A percentile compares a stretch with the other conserved stretches of the same genome.
Evolutionary conservation across 2,797 vertebrate species (phyloP).

Genomic region (Rhinatrema bivittatum): DNA sequence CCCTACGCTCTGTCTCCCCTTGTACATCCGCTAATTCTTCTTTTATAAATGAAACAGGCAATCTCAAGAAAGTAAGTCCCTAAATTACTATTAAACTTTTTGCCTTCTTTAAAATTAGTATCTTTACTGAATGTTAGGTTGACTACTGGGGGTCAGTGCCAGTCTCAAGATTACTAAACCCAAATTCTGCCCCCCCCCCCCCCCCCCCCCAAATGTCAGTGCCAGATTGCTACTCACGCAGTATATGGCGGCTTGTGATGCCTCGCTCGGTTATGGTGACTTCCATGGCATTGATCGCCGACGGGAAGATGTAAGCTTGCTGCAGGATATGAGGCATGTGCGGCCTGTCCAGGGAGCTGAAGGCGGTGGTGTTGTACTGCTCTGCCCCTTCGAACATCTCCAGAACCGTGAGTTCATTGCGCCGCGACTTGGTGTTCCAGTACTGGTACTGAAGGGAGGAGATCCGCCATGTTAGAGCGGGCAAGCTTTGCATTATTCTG

Average conservation of each 20-base stretch:
- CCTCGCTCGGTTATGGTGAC: conserved; percentile 94
- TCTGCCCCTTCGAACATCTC: conserved; percentile 94
- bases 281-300: conserved; percentile 86
- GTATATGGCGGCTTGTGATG: conserved; percentile 94
- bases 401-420: conserved; percentile 87
- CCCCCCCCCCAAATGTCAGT: too few species aligned
- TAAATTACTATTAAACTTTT: too few species aligned
- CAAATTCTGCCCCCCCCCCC: too few species aligned
- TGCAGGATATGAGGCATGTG: conserved; percentile 86
- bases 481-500: fast-evolving
- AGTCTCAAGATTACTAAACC: too few species aligned
- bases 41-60: too few species aligned
- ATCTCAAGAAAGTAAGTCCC: too few species aligned
- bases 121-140: too few species aligned
- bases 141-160: too few species aligned
- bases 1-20: too few species aligned
- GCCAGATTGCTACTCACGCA: conserved; percentile 74
- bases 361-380: conserved; percentile 92
- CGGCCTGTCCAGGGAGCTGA: conserved; percentile 92
- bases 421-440: conserved; percentile 92
- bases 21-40: too few species aligned
- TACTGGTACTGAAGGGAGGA: conserved; percentile 74
- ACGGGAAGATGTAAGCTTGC: conserved; percentile 95
- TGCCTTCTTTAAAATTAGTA: too few species aligned
- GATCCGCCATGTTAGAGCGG: fast-evolving